These are phyloP conservation scores for Galagoides demidoff DNA, from an alignment of 2,797 vertebrate species.

Conservation along the genomic window DNA sequence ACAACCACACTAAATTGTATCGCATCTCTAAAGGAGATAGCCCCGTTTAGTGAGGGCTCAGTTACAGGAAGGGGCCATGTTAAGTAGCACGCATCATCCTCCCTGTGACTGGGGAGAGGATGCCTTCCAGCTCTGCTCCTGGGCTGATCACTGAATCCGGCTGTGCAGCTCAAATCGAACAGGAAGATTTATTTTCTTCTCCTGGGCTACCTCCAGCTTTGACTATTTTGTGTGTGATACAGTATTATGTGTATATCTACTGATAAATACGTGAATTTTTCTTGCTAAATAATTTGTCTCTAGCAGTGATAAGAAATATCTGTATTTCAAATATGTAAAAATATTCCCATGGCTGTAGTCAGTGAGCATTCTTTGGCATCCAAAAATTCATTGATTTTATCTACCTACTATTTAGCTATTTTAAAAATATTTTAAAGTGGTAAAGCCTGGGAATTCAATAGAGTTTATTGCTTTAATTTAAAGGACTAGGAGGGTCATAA, in stretches of 20 bases:
- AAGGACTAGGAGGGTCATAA: not conserved
- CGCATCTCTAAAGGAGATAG: slow-evolving; percentile 80
- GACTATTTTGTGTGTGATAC: not conserved
- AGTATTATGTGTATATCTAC: not conserved
- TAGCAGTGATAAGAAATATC: slow-evolving; percentile 54
- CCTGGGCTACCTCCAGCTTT: not conserved
- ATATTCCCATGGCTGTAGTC: not conserved
- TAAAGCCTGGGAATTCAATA: not conserved
- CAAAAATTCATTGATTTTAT: not conserved
- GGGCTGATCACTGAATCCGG: not conserved
- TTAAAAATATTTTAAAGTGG: not conserved
- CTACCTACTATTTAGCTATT: not conserved
- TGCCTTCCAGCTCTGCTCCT: not conserved
- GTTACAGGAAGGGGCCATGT: slow-evolving; percentile 62
- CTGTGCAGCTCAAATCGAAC: not conserved
- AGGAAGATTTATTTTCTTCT: slow-evolving; percentile 41
- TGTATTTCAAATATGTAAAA: not conserved
- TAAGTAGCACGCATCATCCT: not conserved
- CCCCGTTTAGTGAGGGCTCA: slow-evolving; percentile 74
- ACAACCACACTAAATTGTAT: slow-evolving; percentile 80
- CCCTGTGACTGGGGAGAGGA: not conserved
- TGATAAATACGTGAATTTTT: slow-evolving; percentile 65
- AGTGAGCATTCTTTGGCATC: not conserved
- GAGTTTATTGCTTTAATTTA: not conserved
- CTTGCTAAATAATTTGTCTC: slow-evolving; percentile 71